Conservation (phyloP, 2,888 invertebrate genomes). For the Nymphalis polychloros region DNA sequence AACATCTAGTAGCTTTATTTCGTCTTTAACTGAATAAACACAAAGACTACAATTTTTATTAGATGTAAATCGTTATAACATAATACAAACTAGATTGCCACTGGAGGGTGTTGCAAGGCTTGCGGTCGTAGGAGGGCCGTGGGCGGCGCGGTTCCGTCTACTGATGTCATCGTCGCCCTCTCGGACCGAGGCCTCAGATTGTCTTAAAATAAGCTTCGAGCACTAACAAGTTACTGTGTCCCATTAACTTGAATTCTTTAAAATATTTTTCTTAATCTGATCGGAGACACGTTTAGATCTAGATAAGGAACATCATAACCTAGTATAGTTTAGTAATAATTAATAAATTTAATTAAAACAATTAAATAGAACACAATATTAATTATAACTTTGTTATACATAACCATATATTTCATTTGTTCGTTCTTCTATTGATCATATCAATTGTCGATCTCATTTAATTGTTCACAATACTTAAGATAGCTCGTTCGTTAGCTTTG, state of each 20-base stretch:
- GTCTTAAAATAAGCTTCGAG: constrained; percentile 34
- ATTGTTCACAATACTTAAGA: not conserved
- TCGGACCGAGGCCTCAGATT: constrained; percentile 41
- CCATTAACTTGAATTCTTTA: constrained; percentile 2
- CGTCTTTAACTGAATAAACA: no score
- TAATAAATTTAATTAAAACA: no score
- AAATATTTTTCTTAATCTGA: constrained; percentile 14
- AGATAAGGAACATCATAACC: not conserved
- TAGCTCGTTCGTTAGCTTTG: not conserved
- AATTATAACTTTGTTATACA: no score
- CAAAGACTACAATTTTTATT: not conserved
- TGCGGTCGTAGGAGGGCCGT: constrained; percentile 64
- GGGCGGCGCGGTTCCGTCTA: constrained; percentile 70
- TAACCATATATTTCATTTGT: no score
- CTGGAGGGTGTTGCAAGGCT: constrained; percentile 71
- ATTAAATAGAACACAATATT: no score
- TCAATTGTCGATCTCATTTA: not conserved
- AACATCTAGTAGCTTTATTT: no score
- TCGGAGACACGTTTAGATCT: not conserved
- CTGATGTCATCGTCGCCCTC: constrained; percentile 72
- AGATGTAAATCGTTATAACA: constrained; percentile 2
- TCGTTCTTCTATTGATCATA: no score
- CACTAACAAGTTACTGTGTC: constrained; percentile 10
- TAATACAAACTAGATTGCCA: constrained; percentile 27
- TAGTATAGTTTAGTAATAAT: not conserved